Conservation (phyloP, 2,797 vertebrate species). For the Choloepus didactylus region DNA sequence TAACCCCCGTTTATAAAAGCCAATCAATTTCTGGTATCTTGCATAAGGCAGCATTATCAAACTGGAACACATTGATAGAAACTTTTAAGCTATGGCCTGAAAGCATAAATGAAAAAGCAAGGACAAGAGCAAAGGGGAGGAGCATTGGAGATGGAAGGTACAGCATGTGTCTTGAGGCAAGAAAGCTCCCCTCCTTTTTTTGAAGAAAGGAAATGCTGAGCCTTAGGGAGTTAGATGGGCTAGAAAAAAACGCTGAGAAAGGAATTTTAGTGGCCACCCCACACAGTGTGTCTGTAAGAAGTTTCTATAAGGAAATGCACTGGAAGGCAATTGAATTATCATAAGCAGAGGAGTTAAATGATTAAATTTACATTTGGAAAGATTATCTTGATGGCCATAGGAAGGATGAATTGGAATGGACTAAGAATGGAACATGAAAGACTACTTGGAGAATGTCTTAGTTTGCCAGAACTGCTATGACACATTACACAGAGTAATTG, state of each 20-base stretch:
- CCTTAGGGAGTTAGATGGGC: accelerated
- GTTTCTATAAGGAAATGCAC: not conserved
- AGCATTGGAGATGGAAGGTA: not conserved
- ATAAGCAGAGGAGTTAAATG: not conserved
- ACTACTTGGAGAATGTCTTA: not conserved
- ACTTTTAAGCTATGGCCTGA: not conserved
- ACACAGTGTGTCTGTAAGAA: too few species aligned
- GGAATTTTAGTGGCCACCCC: too few species aligned
- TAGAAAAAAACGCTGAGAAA: not conserved
- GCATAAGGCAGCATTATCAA: too few species aligned
- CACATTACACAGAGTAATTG: too few species aligned
- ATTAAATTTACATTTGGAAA: not conserved
- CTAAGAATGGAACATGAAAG: not conserved
- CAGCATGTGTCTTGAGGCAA: not conserved
- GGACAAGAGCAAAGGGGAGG: not conserved
- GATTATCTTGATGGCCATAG: not conserved
- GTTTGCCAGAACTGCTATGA: too few species aligned
- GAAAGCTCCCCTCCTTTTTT: not conserved
- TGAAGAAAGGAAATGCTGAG: not conserved
- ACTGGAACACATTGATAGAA: too few species aligned
- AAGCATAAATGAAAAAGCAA: not conserved
- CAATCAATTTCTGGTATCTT: too few species aligned
- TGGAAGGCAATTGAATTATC: not conserved
- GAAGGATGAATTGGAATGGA: not conserved
- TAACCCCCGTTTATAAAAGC: too few species aligned